These are phyloP conservation scores for Lepus townsendii DNA, from an alignment of 2,797 vertebrate genomes.

Conservation along the genomic window DNA sequence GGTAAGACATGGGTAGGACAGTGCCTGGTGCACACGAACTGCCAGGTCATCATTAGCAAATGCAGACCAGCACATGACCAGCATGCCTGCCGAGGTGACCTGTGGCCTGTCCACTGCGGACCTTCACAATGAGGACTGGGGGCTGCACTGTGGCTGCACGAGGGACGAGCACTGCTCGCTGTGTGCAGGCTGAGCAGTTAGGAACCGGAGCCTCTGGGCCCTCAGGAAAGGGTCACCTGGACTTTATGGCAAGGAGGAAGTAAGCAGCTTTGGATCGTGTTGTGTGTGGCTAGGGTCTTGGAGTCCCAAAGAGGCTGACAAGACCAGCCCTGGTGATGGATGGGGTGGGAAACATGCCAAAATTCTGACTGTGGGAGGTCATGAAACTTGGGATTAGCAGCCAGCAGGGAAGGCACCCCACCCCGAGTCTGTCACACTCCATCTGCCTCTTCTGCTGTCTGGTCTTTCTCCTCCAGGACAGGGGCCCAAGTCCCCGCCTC, in stretches of 20 bases:
- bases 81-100: background rate
- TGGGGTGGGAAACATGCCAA: fast-evolving
- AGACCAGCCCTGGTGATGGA: background rate
- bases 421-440: background rate
- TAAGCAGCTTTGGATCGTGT: background rate
- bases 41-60: background rate
- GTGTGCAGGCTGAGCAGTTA: background rate
- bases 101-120: background rate
- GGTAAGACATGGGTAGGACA: background rate
- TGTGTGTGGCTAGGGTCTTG: background rate
- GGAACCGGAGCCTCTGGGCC: background rate
- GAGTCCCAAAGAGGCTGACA: background rate
- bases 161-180: background rate
- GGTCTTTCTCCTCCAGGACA: background rate
- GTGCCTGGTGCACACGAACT: background rate
- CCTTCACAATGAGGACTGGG: background rate
- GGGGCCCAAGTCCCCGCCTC: too few relatives aligned
- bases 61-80: too few relatives aligned
- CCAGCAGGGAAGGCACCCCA: background rate
- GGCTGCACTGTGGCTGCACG: fast-evolving
- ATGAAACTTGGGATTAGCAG: background rate
- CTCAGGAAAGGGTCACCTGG: background rate
- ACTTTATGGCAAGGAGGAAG: background rate
- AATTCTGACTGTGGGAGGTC: background rate
- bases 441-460: background rate